Evolutionary conservation across 2,113 vertebrate genomes (phyloP), one percentile per base, ranked within the genome.

Genomic region (Atrichornis clamosus): DNA sequence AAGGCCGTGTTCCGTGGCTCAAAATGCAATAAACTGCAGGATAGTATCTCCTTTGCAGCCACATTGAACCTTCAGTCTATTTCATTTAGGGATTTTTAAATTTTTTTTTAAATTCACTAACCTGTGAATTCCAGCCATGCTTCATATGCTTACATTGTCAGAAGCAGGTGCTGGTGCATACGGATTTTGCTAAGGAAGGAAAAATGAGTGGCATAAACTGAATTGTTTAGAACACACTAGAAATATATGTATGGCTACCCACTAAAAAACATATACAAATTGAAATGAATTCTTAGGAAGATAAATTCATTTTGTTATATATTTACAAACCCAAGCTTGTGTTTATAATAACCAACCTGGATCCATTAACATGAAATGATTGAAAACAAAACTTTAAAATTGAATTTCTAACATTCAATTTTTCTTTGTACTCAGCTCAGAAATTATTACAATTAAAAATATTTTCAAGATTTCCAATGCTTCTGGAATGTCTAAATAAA

Each of bases 1-100:
- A 98, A 97, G 95, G 68, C 75, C n/a, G 10, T 92, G 87, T 97
- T 98, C 82, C 35, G 85, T 72, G 41, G 74, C 70, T 97, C 30
- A 69, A 87, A 95, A 94, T 97, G 84, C 95, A 96, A 92, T 95
- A 97, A 96, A 91, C 77, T 84, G 78, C 72, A 67, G 50, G 27
- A 68, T 37, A 63, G 67, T 80, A 72, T 92, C 75, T 94, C 37
- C 84, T 97, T 92, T 93, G 89, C 82, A 89, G 49, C n/a, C 69
- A 78, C 84, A 89, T n/a, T 76, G 49, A 96, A 87, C 64, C 27
- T 84, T 67, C 91, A 59, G 76, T 91, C 53, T 91, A 58, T 95
- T 95, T 95, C 55, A 95, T 88, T 96, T 95, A 73, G 26, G 23
- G 13, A 33, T 13, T 85, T 33, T n/a, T 63, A 41, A 41, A 33